A percentile compares a stretch with the other conserved stretches of the same genome.
Conservation (phyloP, 1,140 invertebrate species). For the Caenorhabditis tropicalis region DNA sequence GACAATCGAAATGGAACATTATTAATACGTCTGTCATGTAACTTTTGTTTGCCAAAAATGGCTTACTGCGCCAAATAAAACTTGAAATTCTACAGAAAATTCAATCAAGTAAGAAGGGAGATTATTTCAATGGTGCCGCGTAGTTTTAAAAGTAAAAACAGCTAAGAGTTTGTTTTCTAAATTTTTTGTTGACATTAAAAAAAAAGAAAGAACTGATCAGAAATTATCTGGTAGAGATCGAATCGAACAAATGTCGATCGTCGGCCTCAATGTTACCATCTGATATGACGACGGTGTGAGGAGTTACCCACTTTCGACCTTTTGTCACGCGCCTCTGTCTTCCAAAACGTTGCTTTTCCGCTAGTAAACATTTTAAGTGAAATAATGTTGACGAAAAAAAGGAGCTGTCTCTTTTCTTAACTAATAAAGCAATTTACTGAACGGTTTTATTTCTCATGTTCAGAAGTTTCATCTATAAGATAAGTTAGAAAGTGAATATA, state of each 20-base stretch:
- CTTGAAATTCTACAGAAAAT: too few relatives aligned
- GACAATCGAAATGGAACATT: too few relatives aligned
- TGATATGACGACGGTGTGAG: slow-evolving; percentile 4
- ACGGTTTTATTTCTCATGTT: too few relatives aligned
- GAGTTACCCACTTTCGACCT: slow-evolving; percentile 30
- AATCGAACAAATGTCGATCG: slow-evolving; percentile 19
- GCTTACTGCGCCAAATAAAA: too few relatives aligned
- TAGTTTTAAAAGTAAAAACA: neutral
- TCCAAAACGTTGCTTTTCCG: neutral
- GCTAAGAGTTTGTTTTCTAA: neutral
- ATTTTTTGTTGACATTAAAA: slow-evolving; percentile 17
- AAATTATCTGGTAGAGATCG: slow-evolving; percentile 14
- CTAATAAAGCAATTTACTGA: too few relatives aligned
- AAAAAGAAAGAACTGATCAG: slow-evolving; percentile 30
- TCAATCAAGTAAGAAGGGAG: too few relatives aligned
- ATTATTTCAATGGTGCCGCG: too few relatives aligned
- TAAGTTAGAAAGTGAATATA: too few relatives aligned
- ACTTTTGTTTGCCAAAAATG: too few relatives aligned
- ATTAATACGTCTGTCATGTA: too few relatives aligned
- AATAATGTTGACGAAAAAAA: neutral
- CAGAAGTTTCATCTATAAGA: too few relatives aligned
- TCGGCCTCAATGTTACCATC: slow-evolving; percentile 9
- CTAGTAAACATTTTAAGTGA: neutral
- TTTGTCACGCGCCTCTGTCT: neutral
- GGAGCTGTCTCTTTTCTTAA: too few relatives aligned